phyloP scores from a whole-genome alignment of 2,888 invertebrate species.

The Oscheius sp. region DNA sequence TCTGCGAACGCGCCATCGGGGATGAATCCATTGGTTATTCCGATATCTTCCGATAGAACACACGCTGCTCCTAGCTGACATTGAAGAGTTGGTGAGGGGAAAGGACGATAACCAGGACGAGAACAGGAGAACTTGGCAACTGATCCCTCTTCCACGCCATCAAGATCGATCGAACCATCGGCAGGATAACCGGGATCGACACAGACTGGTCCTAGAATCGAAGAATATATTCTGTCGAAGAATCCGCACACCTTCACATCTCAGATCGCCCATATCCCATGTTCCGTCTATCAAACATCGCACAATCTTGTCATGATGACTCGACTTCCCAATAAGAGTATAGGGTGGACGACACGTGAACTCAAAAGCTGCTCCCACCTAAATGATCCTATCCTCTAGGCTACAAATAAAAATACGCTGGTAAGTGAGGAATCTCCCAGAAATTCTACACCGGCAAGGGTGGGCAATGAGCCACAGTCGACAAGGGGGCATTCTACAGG shows the following conservation, averaged over 20 bases:
- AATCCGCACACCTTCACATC: constrained; percentile 82
- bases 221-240: neutral
- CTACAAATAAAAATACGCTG: neutral
- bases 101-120: constrained; percentile 79
- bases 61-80: constrained; percentile 85
- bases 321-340: constrained; percentile 90
- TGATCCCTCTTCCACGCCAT: constrained; percentile 81
- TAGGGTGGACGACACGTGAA: constrained; percentile 93
- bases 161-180: constrained; percentile 87
- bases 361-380: constrained; percentile 90
- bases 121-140: constrained; percentile 90
- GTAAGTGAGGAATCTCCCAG: constrained; percentile 78
- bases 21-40: constrained; percentile 89
- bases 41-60: constrained; percentile 89
- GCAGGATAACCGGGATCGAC: constrained; percentile 93
- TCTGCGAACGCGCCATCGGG: constrained; percentile 87
- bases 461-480: constrained; percentile 90
- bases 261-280: constrained; percentile 95
- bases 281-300: constrained; percentile 88
- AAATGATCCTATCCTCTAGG: constrained; percentile 28
- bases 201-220: constrained; percentile 84
- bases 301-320: constrained; percentile 90
- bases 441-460: constrained; percentile 92
- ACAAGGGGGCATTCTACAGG: constrained; percentile 73
- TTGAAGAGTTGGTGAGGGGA: constrained; percentile 64